Conservation (phyloP, 2,888 invertebrate genomes). For the Drosophila diplacantha region DNA sequence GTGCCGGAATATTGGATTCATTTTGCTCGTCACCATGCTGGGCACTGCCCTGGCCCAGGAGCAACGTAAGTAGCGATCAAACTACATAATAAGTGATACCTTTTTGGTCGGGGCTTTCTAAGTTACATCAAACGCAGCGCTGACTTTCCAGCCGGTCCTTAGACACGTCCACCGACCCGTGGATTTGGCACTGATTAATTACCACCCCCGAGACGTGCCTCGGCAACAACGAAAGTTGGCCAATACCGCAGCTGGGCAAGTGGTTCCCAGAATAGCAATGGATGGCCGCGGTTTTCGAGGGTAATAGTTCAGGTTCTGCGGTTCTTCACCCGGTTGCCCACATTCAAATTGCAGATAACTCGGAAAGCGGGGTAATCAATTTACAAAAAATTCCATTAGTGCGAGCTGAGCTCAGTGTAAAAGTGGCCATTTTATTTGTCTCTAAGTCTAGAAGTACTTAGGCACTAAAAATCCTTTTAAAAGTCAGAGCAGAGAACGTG, state of each 20-base stretch:
- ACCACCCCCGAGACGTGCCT: slow-evolving; percentile 33
- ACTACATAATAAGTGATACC: slow-evolving; percentile 9
- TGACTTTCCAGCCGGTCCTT: slow-evolving; percentile 32
- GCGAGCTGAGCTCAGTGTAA: not conserved
- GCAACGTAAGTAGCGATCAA: slow-evolving; percentile 67
- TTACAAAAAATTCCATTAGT: slow-evolving; percentile 1
- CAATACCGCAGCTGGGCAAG: not conserved
- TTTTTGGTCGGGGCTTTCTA: slow-evolving; percentile 32
- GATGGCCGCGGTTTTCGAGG: slow-evolving; percentile 5
- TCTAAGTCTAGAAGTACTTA: not conserved
- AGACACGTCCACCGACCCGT: slow-evolving; percentile 36
- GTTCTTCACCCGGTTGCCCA: slow-evolving; percentile 3
- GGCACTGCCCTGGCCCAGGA: slow-evolving; percentile 58
- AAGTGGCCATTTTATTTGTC: not conserved
- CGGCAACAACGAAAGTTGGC: slow-evolving; percentile 36
- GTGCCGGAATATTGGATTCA: slow-evolving; percentile 58
- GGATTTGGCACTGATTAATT: slow-evolving; percentile 46
- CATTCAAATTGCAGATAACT: not conserved
- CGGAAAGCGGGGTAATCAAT: not conserved
- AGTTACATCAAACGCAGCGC: slow-evolving; percentile 33
- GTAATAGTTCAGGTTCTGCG: slow-evolving; percentile 24
- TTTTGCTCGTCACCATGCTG: slow-evolving; percentile 56
- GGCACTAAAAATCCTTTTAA: slow-evolving; percentile 2
- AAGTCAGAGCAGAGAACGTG: not conserved
- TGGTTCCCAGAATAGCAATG: slow-evolving; percentile 19